Conservation (phyloP, 2,888 invertebrate species). For the Caenorhabditis japonica region DNA sequence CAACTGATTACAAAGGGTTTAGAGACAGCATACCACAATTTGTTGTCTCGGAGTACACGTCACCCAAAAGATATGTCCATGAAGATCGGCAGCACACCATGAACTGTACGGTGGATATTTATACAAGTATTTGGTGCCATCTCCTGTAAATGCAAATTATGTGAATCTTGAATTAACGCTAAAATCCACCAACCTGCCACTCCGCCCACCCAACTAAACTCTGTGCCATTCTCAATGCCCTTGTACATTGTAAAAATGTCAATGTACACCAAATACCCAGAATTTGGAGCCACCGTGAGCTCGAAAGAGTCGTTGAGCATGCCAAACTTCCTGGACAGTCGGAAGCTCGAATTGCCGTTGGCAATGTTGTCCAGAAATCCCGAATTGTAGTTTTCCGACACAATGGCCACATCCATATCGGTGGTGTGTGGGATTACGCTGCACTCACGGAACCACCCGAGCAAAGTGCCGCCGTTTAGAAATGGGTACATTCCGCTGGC, state of each 20-base stretch:
- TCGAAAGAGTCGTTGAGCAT: conserved; percentile 47
- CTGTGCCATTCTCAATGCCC: conserved; percentile 11
- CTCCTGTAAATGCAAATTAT: conserved; percentile 31
- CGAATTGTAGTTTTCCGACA: conserved; percentile 31
- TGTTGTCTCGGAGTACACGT: conserved; percentile 49
- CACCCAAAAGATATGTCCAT: conserved; percentile 56
- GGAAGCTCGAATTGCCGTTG: conserved; percentile 9
- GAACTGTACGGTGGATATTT: conserved; percentile 51
- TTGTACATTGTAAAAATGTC: conserved; percentile 54
- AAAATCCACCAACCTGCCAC: conserved; percentile 14
- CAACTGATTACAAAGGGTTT: no score
- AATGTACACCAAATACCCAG: conserved; percentile 5
- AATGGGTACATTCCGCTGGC: conserved; percentile 36
- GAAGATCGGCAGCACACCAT: conserved; percentile 52
- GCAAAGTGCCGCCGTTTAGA: conserved; percentile 41
- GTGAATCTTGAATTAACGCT: neutral
- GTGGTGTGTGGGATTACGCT: conserved; percentile 50
- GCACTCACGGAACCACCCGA: conserved; percentile 57
- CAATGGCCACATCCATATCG: conserved; percentile 48
- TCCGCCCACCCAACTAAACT: conserved; percentile 35
- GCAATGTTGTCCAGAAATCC: conserved; percentile 24
- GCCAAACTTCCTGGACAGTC: conserved; percentile 36
- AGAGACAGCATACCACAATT: conserved; percentile 18
- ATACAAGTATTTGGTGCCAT: conserved; percentile 53
- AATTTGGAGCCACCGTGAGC: conserved; percentile 29